Evolutionary conservation across 2,113 vertebrate species (phyloP).

Genomic region (Psilopsiagon aurifrons): DNA sequence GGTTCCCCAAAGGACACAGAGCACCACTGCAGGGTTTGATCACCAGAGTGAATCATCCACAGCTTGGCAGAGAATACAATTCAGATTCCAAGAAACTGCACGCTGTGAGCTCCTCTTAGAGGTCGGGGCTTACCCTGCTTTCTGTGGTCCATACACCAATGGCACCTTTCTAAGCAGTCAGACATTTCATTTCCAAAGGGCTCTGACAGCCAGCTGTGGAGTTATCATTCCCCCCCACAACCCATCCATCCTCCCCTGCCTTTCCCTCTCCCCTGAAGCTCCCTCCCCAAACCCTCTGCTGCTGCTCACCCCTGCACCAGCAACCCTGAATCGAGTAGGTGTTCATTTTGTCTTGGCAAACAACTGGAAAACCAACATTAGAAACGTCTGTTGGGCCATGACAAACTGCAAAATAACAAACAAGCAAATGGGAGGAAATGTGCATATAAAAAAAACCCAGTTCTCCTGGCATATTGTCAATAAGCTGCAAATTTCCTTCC

Average conservation of each 20-base stretch:
- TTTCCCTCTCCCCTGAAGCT: background rate
- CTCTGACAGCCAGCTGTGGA: background rate
- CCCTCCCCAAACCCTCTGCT: background rate
- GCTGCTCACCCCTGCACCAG: background rate
- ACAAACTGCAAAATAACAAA: conserved; percentile 58
- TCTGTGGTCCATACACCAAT: background rate
- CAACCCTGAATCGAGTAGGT: background rate
- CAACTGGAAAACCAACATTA: background rate
- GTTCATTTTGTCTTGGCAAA: background rate
- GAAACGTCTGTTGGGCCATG: background rate
- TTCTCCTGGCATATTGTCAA: conserved; percentile 72
- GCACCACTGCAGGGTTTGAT: background rate
- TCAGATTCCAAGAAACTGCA: background rate
- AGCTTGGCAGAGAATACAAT: background rate
- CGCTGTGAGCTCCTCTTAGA: background rate
- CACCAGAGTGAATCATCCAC: conserved; percentile 16
- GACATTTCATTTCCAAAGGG: background rate
- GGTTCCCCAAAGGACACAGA: background rate
- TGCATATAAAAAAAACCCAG: conserved; percentile 73
- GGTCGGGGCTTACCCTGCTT: background rate
- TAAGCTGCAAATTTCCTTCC: conserved; percentile 72
- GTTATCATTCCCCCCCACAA: background rate
- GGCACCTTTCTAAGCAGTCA: background rate
- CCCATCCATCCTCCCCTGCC: background rate
- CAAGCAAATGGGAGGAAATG: conserved; percentile 67